Percentiles rank a stretch among this genome's conserved stretches.
Evolutionary conservation across 1,140 invertebrate species (phyloP).

Genomic region (Colletes latitarsis): DNA sequence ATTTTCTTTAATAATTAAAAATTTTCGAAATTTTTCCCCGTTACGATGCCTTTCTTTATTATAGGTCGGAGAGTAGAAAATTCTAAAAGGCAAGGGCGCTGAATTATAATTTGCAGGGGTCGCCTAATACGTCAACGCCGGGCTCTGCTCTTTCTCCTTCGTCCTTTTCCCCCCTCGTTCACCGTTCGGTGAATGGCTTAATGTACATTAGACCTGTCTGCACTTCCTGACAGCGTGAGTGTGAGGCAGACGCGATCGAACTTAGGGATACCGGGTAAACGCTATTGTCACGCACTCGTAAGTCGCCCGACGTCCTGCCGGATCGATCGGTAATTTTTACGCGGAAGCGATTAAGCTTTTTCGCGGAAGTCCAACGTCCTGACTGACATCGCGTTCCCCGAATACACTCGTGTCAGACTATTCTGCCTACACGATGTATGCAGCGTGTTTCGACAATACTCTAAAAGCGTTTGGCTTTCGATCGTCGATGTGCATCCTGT

Average conservation of each 20-base stretch:
- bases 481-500: too few relatives aligned
- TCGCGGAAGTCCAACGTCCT: slow-evolving; percentile 17
- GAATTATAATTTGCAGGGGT: neutral
- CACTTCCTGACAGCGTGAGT: slow-evolving; percentile 38
- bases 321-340: slow-evolving; percentile 62
- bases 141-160: neutral
- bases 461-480: too few relatives aligned
- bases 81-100: too few relatives aligned
- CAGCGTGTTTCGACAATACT: too few relatives aligned
- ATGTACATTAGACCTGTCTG: slow-evolving; percentile 40
- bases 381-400: slow-evolving; percentile 1
- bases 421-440: neutral
- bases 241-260: slow-evolving; percentile 45
- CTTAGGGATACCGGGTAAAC: slow-evolving; percentile 55
- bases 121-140: neutral
- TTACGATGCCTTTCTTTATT: too few relatives aligned
- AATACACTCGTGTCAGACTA: neutral
- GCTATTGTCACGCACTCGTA: slow-evolving; percentile 65
- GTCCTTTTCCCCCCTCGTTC: slow-evolving; percentile 20
- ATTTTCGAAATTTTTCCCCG: too few relatives aligned
- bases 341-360: slow-evolving; percentile 63
- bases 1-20: too few relatives aligned
- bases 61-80: too few relatives aligned
- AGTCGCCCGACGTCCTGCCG: slow-evolving; percentile 9
- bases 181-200: slow-evolving; percentile 9